Conservation (phyloP, 1,140 invertebrate genomes). For the Hyles vespertilio region DNA sequence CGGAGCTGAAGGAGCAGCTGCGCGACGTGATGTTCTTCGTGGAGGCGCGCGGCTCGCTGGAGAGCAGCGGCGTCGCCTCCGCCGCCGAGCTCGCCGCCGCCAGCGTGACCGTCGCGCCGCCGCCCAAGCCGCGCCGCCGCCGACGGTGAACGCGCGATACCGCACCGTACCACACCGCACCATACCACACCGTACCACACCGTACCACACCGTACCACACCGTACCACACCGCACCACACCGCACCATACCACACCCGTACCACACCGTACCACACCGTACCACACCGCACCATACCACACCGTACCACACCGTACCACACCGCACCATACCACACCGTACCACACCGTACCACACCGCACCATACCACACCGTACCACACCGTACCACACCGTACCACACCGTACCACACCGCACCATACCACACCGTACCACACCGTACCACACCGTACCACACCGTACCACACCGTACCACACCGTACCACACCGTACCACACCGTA, state of each 20-base stretch:
- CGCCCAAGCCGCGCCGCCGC: slow-evolving; percentile 20
- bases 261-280: too few relatives aligned
- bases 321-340: too few relatives aligned
- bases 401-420: too few relatives aligned
- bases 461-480: background rate
- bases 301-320: too few relatives aligned
- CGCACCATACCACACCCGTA: too few relatives aligned
- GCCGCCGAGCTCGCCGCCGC: slow-evolving; percentile 44
- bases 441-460: background rate
- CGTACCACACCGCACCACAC: too few relatives aligned
- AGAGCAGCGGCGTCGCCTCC: slow-evolving; percentile 27
- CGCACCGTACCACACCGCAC: background rate
- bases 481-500: background rate
- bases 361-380: too few relatives aligned
- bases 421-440: too few relatives aligned
- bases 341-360: too few relatives aligned
- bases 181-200: background rate
- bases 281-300: too few relatives aligned
- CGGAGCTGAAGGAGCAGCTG: slow-evolving; percentile 92
- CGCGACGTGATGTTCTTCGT: slow-evolving; percentile 97
- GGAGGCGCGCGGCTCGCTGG: slow-evolving; percentile 81
- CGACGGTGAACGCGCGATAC: background rate
- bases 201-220: background rate
- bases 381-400: too few relatives aligned
- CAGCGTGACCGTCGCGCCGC: slow-evolving; percentile 38